Evolutionary conservation across 2,797 vertebrate species (phyloP), one percentile per base, ranked within the genome.

Genomic region (Psittacula echo): DNA sequence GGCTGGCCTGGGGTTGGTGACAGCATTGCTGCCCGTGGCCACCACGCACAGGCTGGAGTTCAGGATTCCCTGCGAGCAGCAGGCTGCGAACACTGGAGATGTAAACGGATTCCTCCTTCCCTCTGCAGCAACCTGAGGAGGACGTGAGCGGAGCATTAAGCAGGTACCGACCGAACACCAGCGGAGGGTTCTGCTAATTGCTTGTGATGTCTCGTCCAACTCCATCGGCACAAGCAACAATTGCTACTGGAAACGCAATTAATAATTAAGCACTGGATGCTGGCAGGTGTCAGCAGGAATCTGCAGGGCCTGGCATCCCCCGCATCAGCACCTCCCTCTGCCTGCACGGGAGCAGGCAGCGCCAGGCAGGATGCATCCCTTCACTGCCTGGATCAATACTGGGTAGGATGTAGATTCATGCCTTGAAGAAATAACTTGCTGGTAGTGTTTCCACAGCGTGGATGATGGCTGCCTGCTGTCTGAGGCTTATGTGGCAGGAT

Each of bases 251-350:
- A 94, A 92, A 82, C 11, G 61, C 84, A 70, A 93, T 97, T 93
- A 96, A 97, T 96, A 96, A 96, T 97, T 96, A 90, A 96, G 77
- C 54, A 6, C 50, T 51, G 16, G 0, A 6, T 0, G 7, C 93
- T 80, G 85, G 89, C 91, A 90, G 93, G 85, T 93, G 87, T 94
- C 95, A 82, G 95, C 70, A 70, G 91, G 87, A 94, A 94, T 84
- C 83, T 3, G 0, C 5, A 0, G 66, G 76, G 74, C 73, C 74
- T 13, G 71, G 93, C 66, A 56, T 51, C 71, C 61, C 66, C 30
- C 1, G 0, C 6, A 2, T 16, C 5, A 1, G 5, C 18, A 2
- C 42, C 27, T 77, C 58, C 26, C 54, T 18, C 23, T 42, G 85
- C 86, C 76, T 29, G 9, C 4, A 4, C 0, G 0, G 54, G 68